Evolutionary conservation across 2,888 invertebrate species (phyloP), one percentile per base, ranked within the genome.

Genomic region (Ethmia dodecea): DNA sequence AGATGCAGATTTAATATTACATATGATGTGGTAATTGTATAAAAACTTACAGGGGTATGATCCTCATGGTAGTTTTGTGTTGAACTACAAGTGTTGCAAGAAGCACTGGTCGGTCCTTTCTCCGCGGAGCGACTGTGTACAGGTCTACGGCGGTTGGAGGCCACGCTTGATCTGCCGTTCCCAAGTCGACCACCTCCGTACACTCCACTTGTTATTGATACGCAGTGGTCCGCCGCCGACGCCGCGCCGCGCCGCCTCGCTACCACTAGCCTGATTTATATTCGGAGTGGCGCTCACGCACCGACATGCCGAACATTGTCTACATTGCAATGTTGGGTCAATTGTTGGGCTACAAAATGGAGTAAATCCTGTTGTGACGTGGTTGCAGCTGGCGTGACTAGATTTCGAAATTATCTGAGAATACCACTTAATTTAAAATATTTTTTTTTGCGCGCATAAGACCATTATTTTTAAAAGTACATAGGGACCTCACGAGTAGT

Each of bases 81-180:
- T 47, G 38, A 37, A 28, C 40, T 38, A 52, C 47, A 51, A 61
- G 54, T 68, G 55, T 67, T 49, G 67, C 65, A 63, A 62, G 57
- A 56, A 52, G 61, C 64, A 66, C 60, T 54, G 47, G 47, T 61
- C 54, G 57, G 54, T 74, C 70, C 71, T 78, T 74, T 77, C 74
- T 77, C 72, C 65, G 55, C 58, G 60, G 50, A 53, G 62, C 62
- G 61, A 60, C 54, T 63, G 50, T 53, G 64, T 65, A 68, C 67
- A 78, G 80, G 83, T 83, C 74, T 66, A 65, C 68, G 60, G 59
- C 66, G 68, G 55, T 59, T 77, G 72, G 77, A 62, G 74, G 75
- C 75, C 75, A 72, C 78, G 70, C 62, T 69, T 71, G 72, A 65
- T 80, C 72, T 83, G 81, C 47, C 55, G 63, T 59, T 54, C 56